Evolutionary conservation across 1,140 invertebrate genomes (phyloP).

Genomic region (Colletes latitarsis): DNA sequence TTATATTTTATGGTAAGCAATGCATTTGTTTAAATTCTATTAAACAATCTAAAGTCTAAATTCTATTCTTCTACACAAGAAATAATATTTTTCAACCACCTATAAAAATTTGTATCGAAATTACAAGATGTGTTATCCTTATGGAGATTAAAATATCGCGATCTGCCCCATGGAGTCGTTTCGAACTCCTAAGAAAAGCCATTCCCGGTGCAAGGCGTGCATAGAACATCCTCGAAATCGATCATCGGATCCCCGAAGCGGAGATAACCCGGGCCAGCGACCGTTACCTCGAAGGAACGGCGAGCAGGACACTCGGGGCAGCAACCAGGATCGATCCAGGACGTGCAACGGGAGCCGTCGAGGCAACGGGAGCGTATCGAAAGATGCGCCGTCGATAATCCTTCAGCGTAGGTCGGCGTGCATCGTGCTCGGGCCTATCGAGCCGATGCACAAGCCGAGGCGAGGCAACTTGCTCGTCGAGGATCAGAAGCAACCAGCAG

Average conservation of each 20-base stretch:
- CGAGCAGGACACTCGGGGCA: constrained; percentile 15
- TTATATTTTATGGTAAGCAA: too few species aligned
- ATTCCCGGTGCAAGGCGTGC: background rate
- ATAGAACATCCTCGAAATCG: constrained; percentile 10
- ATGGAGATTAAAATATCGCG: too few species aligned
- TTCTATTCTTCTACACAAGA: too few species aligned
- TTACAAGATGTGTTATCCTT: too few species aligned
- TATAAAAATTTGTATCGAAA: too few species aligned
- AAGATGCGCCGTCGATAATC: constrained; percentile 67
- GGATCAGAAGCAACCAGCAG: constrained; percentile 21
- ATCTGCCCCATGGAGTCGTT: too few species aligned
- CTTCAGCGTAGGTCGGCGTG: constrained; percentile 63
- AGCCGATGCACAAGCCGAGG: constrained; percentile 38
- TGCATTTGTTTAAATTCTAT: too few species aligned
- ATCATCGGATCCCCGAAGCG: constrained; percentile 24
- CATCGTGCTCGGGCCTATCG: constrained; percentile 62
- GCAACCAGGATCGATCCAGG: constrained; percentile 56
- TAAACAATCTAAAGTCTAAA: too few species aligned
- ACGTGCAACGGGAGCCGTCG: constrained; percentile 63
- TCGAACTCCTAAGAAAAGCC: too few species aligned
- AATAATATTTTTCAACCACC: too few species aligned
- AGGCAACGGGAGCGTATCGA: constrained; percentile 69
- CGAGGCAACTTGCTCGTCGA: constrained; percentile 25
- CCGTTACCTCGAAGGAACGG: constrained; percentile 10
- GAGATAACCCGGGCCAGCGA: constrained; percentile 18